phyloP scores from a whole-genome alignment of 2,888 invertebrate species.

The Minunthozetes semirufus region DNA sequence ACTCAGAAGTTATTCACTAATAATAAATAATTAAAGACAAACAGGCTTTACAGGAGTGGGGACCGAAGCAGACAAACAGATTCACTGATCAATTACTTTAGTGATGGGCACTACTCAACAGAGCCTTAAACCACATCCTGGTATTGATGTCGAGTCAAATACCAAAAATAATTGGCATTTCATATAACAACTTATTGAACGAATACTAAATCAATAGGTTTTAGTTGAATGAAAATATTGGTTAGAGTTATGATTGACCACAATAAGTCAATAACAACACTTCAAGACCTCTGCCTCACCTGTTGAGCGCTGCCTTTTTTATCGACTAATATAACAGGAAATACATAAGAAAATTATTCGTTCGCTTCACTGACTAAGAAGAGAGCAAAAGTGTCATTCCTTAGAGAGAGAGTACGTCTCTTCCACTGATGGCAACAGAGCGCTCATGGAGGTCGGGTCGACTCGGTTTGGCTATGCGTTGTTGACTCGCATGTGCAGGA shows the following conservation, averaged over 20 bases:
- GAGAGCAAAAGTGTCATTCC: slow-evolving; percentile 18
- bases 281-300: not conserved
- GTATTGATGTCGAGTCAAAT: not conserved
- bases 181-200: not conserved
- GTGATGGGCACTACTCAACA: not conserved
- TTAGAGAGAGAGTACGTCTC: not conserved
- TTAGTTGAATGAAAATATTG: not conserved
- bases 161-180: not conserved
- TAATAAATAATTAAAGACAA: slow-evolving; percentile 1
- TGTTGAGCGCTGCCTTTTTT: not conserved
- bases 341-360: not conserved
- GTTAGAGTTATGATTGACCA: slow-evolving; percentile 5
- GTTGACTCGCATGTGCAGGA: slow-evolving; percentile 21
- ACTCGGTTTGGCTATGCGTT: slow-evolving; percentile 11
- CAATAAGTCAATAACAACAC: not conserved
- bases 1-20: not conserved
- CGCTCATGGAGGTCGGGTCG: slow-evolving; percentile 14
- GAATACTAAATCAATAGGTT: not conserved
- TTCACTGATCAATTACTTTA: not conserved
- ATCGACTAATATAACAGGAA: not conserved
- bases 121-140: slow-evolving; percentile 9
- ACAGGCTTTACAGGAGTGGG: not conserved
- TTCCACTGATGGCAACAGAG: slow-evolving; percentile 1
- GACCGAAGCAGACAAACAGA: no score
- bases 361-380: slow-evolving; percentile 14